Base-by-base conservation (phyloP, 1,140 invertebrate species). In the Nasonia vitripennis region DNA sequence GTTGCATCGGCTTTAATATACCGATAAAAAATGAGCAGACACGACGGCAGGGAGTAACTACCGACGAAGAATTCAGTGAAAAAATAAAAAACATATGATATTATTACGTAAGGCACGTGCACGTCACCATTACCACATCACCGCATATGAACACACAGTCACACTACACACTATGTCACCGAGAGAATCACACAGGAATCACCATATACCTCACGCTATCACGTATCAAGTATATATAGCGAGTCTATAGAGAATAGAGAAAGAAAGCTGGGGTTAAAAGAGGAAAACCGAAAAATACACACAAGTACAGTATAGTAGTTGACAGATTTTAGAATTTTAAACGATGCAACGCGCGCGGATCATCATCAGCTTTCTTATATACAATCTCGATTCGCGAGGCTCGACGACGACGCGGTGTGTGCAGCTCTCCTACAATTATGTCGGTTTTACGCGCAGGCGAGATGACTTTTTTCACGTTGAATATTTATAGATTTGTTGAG, bases 401-500 rank as follows among this genome's bases (percentile, higher is more conserved):
- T 70, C 62, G 78, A 70, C 34, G 67, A 71, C 5, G 62, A 37
- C 27, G 27, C 1, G 27, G 27, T 27, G 34, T 37, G 34, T 37
- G 75, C 41, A 45, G 41, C 41, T 45, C 41, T 7, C 10, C 2
- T 37, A 37, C 34, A 37, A 37, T 20, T 62, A 62, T 20, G 17
- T 62, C 62, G 62, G 62, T 23, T 70, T 80, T 68, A 27, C 62
- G 20, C 37, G 67, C 55, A 62, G 27, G 34, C 37, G 31, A 73
- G n/a, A 23, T 48, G 55, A 78, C 55, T 62, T 83, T 83, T 83
- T 83, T 83, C 73, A 83, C 81, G 55, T 83, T 83, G 74, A 78
- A 83, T 83, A 75, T 83, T 78, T 83, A 83, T 83, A 83, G 17
- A 83, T 83, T 83, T 75, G 71, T 83, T 83, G 37, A 20, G 48